Conservation (phyloP, 2,797 vertebrate species). For the Brachyrhaphis roseni region DNA sequence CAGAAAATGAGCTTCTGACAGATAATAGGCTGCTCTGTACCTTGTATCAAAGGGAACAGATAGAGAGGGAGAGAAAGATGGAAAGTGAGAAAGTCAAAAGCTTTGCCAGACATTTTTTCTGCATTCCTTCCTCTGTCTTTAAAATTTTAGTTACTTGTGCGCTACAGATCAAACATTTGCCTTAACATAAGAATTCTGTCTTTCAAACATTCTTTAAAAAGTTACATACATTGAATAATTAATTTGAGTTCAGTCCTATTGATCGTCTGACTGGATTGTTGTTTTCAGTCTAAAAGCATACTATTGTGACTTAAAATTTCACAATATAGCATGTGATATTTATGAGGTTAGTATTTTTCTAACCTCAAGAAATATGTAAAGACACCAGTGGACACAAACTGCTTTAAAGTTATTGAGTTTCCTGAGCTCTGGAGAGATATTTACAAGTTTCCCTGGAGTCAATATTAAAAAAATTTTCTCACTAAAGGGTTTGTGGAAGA, state of each 20-base stretch:
- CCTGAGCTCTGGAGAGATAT: not conserved
- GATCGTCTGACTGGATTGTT: not conserved
- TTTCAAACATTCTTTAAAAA: slow-evolving; percentile 20
- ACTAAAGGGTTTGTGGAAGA: not conserved
- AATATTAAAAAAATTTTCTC: not conserved
- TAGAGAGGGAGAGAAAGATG: slow-evolving; percentile 14
- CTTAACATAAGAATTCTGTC: slow-evolving; percentile 15
- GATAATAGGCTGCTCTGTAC: slow-evolving; percentile 64
- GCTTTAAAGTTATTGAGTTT: not conserved
- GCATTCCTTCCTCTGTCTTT: slow-evolving; percentile 14
- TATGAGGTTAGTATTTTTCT: not conserved
- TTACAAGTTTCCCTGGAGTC: not conserved
- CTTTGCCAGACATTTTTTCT: slow-evolving; percentile 19
- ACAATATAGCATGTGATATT: not conserved
- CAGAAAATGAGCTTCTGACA: slow-evolving; percentile 73
- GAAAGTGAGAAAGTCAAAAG: slow-evolving; percentile 23
- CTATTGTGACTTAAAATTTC: not conserved
- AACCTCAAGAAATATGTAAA: not conserved
- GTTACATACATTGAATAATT: not conserved
- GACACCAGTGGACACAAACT: not conserved
- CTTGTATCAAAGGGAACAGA: slow-evolving; percentile 55
- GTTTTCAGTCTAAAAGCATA: not conserved
- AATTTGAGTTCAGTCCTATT: not conserved
- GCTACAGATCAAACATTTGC: slow-evolving; percentile 19
- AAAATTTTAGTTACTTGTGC: slow-evolving; percentile 24